phyloP scores from a whole-genome alignment of 2,113 vertebrate species.

The Amblyornis subalaris region DNA sequence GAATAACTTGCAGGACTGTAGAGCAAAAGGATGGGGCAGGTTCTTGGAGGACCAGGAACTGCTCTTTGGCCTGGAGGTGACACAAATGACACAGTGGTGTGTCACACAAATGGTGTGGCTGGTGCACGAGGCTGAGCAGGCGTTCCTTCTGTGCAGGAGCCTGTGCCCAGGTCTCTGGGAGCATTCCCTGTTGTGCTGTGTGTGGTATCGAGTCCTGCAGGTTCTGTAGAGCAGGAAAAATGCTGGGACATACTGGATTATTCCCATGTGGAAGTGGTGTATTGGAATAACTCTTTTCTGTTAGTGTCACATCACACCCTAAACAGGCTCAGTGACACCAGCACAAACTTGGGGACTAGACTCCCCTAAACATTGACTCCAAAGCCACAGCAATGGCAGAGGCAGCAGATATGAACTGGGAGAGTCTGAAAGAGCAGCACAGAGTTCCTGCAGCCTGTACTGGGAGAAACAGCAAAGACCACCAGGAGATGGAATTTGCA shows the following conservation, averaged over 20 bases:
- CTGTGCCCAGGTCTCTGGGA: background rate
- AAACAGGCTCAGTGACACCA: background rate
- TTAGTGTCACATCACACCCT: background rate
- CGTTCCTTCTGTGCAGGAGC: background rate
- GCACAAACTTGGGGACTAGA: background rate
- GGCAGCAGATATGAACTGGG: background rate
- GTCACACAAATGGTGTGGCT: background rate
- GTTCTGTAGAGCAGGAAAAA: background rate
- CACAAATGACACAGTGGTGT: background rate
- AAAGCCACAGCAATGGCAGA: background rate
- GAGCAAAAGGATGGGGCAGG: background rate
- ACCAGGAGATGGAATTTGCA: background rate
- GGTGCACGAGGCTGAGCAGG: background rate
- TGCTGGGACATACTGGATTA: background rate
- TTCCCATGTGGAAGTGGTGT: background rate
- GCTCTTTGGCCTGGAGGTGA: background rate
- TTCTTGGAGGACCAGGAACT: background rate
- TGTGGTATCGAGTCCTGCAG: background rate
- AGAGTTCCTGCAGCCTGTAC: too few species aligned
- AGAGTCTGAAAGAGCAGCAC: background rate
- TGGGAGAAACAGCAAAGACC: background rate
- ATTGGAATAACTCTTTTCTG: background rate
- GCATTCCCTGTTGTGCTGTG: background rate
- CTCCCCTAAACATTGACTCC: background rate
- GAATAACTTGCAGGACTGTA: background rate